Base-by-base conservation (phyloP, 2,113 vertebrate species). In the Etheostoma cragini region DNA sequence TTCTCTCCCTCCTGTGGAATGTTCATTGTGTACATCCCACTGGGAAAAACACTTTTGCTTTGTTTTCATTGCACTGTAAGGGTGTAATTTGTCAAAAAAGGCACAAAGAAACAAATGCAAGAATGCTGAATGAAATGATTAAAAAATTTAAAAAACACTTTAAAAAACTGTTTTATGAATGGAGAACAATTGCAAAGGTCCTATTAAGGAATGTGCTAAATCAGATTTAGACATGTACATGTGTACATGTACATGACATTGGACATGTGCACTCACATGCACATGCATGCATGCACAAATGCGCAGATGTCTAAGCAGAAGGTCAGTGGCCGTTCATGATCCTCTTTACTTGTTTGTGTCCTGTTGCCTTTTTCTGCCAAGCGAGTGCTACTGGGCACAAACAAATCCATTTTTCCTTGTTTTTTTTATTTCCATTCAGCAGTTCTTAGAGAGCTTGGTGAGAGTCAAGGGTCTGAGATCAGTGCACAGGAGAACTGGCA, bases 401-500 rank as follows among this genome's bases (percentile, higher is more conserved):
- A 77, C 88, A 83, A 71, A 73, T 38, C 45, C 50, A 19, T 26
- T 47, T 4, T 86, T 81, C 74, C 53, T 16, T 6, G n/a, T n/a
- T 78, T 82, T 82, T 68, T 49, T 72, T 2, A 54, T 71, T 74
- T 74, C 67, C 65, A 22, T 69, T 72, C 24, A 70, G 75, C 73
- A 47, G 62, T 60, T 68, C 72, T 75, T 33, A 61, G 30, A 65
- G 49, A 81, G 72, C 26, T 60, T 58, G 76, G 24, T 71, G 66
- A 85, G 66, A 76, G 72, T 89, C 82, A 57, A 35, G 74, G 80
- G 81, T 84, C 72, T 26, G 76, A 84, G 90, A 87, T 91, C 82
- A 86, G 80, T 2, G 6, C 79, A 66, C 58, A 56, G 74, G 30
- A 76, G 83, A 78, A 77, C 69, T 89, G 83, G 75, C 78, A 72